These are phyloP conservation scores for Pedicia rivosa DNA, from an alignment of 2,888 invertebrate species.

Conservation along the genomic window DNA sequence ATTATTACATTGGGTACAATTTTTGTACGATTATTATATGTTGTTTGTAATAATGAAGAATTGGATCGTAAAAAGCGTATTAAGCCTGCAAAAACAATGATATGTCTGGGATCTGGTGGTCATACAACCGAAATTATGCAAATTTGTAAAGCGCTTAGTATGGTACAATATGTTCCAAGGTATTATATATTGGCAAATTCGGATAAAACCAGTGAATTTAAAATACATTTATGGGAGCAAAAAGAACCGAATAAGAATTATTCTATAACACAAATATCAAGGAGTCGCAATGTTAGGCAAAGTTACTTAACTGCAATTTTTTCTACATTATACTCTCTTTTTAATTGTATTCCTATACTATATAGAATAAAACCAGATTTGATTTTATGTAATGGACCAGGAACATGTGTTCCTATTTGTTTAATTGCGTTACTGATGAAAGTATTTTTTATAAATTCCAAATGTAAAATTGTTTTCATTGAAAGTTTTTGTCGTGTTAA, in stretches of 20 bases:
- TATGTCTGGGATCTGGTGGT: conserved; percentile 29
- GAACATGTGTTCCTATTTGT: conserved; percentile 89
- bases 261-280: conserved; percentile 38
- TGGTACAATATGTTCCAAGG: conserved; percentile 51
- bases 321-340: conserved; percentile 58
- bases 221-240: conserved; percentile 40
- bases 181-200: conserved; percentile 62
- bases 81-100: too few species aligned
- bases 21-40: too few species aligned
- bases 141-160: conserved; percentile 45
- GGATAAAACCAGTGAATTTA: conserved; percentile 58
- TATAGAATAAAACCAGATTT: conserved; percentile 57
- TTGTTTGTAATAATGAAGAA: too few species aligned
- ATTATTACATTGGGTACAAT: too few species aligned
- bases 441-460: conserved; percentile 41
- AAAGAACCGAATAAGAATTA: background rate
- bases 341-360: conserved; percentile 51
- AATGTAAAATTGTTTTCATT: conserved; percentile 70
- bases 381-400: conserved; percentile 88
- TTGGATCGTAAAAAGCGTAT: too few species aligned
- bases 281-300: conserved; percentile 79
- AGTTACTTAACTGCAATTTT: conserved; percentile 62
- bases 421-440: conserved; percentile 57
- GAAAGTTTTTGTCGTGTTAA: conserved; percentile 92
- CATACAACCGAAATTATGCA: conserved; percentile 91